Conservation (phyloP, 2,888 invertebrate species). For the Strigamia maritima region DNA sequence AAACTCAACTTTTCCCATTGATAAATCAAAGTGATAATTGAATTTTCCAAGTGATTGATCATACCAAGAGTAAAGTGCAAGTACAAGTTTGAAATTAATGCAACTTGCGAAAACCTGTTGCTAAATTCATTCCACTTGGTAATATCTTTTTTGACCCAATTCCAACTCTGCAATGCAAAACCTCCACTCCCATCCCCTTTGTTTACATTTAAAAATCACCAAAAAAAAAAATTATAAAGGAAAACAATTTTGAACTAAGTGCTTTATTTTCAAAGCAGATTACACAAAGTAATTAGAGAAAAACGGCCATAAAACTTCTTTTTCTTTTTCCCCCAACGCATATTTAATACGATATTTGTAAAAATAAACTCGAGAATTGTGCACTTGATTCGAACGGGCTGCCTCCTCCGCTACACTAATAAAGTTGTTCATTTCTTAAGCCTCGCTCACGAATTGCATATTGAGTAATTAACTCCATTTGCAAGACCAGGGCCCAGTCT, state of each 20-base stretch:
- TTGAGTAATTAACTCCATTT: conserved; percentile 15
- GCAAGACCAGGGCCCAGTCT: conserved; percentile 10
- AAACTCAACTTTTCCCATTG: background rate
- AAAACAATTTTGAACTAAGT: background rate
- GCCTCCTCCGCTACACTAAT: conserved; percentile 15
- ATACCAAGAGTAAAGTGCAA: background rate
- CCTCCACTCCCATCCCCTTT: background rate
- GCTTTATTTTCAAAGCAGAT: conserved; percentile 15
- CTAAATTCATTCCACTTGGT: background rate
- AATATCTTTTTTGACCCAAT: conserved; percentile 9
- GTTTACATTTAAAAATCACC: background rate
- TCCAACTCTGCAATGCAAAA: background rate
- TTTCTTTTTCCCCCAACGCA: background rate
- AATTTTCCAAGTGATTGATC: background rate
- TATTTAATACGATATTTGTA: conserved; percentile 6
- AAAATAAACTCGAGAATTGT: conserved; percentile 1
- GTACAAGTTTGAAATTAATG: conserved; percentile 2
- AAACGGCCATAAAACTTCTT: conserved; percentile 1
- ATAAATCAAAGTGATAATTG: background rate
- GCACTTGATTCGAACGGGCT: conserved; percentile 12
- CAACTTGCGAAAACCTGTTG: background rate
- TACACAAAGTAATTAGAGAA: conserved; percentile 15
- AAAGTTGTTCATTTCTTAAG: conserved; percentile 15
- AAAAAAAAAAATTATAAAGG: background rate
- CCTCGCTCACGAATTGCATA: conserved; percentile 10